Conservation (phyloP, 2,113 vertebrate species). For the Chloropsis hardwickii region DNA sequence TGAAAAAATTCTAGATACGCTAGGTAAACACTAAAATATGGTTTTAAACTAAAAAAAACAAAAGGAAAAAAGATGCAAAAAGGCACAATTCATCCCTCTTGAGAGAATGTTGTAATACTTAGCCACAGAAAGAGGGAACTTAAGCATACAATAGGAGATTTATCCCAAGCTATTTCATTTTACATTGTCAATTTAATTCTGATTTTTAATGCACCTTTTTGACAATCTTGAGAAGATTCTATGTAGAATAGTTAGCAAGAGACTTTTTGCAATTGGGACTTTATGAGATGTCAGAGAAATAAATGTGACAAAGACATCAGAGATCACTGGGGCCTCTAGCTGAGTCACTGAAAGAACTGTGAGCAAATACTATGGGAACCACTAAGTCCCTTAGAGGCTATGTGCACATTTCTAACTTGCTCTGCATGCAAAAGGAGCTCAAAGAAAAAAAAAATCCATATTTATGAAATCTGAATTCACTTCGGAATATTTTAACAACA, state of each 20-base stretch:
- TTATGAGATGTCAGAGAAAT: not conserved
- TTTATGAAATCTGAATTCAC: slow-evolving; percentile 43
- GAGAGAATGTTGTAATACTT: not conserved
- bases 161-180: not conserved
- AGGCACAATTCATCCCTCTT: not conserved
- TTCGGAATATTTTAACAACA: slow-evolving; percentile 57
- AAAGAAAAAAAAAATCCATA: not conserved
- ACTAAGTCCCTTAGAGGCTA: not conserved
- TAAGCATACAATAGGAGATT: not conserved
- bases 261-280: not conserved
- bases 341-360: not conserved
- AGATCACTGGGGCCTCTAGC: not conserved
- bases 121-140: not conserved
- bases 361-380: slow-evolving; percentile 22
- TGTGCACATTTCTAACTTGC: not conserved
- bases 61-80: not conserved
- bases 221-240: not conserved
- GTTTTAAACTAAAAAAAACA: not conserved
- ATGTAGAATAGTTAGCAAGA: not conserved
- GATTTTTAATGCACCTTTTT: not conserved
- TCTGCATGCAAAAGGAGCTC: not conserved
- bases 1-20: not conserved
- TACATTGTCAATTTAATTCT: not conserved
- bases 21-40: not conserved
- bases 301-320: not conserved